These are phyloP conservation scores for Eclectus roratus DNA, from an alignment of 2,113 vertebrate species.

Conservation along the genomic window DNA sequence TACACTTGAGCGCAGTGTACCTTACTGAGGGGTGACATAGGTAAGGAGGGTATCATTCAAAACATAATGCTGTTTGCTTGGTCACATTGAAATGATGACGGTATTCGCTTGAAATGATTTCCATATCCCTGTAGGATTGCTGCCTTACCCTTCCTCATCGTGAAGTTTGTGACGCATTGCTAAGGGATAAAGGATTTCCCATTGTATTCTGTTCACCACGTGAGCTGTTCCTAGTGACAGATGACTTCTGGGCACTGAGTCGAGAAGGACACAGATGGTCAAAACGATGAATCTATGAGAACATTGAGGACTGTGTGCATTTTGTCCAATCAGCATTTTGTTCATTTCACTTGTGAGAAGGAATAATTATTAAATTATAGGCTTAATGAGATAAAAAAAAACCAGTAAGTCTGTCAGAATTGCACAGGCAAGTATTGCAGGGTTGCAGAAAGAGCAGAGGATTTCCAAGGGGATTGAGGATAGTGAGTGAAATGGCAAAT, in stretches of 20 bases:
- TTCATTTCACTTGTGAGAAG: conserved; percentile 67
- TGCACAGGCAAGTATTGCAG: neutral
- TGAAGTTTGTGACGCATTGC: conserved; percentile 61
- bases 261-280: conserved; percentile 99
- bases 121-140: conserved; percentile 49
- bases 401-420: conserved; percentile 58
- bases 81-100: neutral
- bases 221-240: conserved; percentile 79
- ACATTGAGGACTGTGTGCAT: conserved; percentile 25
- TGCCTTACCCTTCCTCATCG: conserved; percentile 65
- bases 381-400: conserved; percentile 70
- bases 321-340: conserved; percentile 80
- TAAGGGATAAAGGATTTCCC: conserved; percentile 70
- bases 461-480: neutral
- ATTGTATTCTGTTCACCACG: conserved; percentile 61
- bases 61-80: neutral
- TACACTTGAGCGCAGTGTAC: accelerated
- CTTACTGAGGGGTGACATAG: accelerated
- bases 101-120: conserved; percentile 48
- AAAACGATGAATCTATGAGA: conserved; percentile 84
- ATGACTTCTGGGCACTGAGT: conserved; percentile 86
- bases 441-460: neutral
- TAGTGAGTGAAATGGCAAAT: neutral
- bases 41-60: neutral
- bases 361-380: conserved; percentile 76